Evolutionary conservation across 2,888 invertebrate species (phyloP).

Genomic region (Cistogaster globosa): DNA sequence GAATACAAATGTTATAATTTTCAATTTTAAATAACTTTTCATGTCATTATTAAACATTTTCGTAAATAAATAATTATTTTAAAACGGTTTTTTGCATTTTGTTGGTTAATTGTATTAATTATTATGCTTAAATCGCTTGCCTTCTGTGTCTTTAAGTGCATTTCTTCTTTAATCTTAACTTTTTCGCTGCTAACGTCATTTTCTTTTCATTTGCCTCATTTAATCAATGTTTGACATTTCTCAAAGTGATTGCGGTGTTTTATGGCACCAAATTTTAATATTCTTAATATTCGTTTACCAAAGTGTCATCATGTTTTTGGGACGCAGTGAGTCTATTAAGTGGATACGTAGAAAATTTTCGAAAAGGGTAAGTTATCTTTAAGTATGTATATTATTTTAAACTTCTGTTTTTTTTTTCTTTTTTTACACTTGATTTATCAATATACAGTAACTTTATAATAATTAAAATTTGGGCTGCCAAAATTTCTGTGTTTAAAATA

Average conservation of each 20-base stretch:
- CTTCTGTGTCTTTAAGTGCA: constrained; percentile 36
- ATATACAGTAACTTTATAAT: no score
- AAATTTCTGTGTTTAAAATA: no score
- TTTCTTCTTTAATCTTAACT: constrained; percentile 33
- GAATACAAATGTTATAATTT: constrained; percentile 17
- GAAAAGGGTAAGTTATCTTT: constrained; percentile 68
- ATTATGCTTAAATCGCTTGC: constrained; percentile 55
- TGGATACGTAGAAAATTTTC: constrained; percentile 79
- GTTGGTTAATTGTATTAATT: constrained; percentile 14
- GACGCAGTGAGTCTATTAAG: constrained; percentile 78
- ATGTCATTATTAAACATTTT: neutral
- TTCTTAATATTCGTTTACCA: constrained; percentile 77
- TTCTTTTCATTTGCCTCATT: constrained; percentile 33
- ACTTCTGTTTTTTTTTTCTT: no score
- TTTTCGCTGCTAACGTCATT: constrained; percentile 20
- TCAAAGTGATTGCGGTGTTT: constrained; percentile 73
- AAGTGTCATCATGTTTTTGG: constrained; percentile 78
- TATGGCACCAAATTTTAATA: constrained; percentile 79
- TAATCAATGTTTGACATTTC: constrained; percentile 74
- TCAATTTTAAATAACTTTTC: neutral
- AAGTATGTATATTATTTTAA: no score
- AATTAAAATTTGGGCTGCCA: no score
- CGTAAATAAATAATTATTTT: constrained; percentile 16
- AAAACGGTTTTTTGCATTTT: no score
- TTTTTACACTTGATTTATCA: no score